Conservation (phyloP, 2,797 vertebrate genomes). For the Loriculus beryllinus region DNA sequence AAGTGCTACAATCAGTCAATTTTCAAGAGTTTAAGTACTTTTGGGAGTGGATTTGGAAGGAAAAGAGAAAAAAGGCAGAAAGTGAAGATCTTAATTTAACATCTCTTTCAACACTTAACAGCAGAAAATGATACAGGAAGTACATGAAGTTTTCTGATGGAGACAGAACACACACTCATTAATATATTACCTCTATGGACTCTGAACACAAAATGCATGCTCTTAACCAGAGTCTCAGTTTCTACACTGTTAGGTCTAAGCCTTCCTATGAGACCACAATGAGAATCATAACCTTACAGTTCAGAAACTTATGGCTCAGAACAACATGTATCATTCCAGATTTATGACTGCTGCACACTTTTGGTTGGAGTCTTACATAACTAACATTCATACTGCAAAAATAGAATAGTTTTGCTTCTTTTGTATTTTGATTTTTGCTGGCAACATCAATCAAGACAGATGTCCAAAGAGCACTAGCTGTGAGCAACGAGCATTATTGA, state of each 20-base stretch:
- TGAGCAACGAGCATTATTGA: fast-evolving
- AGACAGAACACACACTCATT: neutral
- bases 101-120: neutral
- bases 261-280: neutral
- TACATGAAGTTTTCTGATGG: neutral
- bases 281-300: neutral
- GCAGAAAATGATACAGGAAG: neutral
- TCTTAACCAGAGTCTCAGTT: neutral
- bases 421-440: neutral
- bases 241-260: neutral
- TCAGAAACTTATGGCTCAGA: neutral
- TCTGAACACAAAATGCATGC: neutral
- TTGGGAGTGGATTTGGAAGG: neutral
- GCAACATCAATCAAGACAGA: neutral
- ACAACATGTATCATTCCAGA: fast-evolving
- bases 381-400: neutral
- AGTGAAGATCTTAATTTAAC: neutral
- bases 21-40: neutral
- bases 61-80: neutral
- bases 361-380: neutral
- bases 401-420: neutral
- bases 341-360: neutral
- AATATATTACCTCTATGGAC: neutral
- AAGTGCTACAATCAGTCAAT: neutral
- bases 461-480: neutral